phyloP scores from a whole-genome alignment of 2,888 invertebrate species.

The Acrobasis repandana region DNA sequence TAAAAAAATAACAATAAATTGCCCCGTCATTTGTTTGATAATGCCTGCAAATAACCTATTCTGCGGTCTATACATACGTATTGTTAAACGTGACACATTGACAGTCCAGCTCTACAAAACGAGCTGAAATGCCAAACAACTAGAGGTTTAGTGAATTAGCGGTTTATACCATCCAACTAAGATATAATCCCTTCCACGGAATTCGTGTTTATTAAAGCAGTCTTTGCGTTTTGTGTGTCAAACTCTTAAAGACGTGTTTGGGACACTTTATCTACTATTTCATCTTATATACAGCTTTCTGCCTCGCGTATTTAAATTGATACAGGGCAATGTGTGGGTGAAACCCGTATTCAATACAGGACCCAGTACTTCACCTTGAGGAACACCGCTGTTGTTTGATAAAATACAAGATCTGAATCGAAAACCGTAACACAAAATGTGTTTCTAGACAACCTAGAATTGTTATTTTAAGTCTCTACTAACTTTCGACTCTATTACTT shows the following conservation, averaged over 20 bases:
- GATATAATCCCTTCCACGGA: neutral
- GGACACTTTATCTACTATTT: neutral
- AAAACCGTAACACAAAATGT: conserved; percentile 25
- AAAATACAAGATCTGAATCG: conserved; percentile 34
- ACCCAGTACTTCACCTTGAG: conserved; percentile 29
- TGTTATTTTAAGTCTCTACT: neutral
- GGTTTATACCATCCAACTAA: no score
- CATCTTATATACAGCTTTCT: neutral
- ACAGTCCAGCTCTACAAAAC: no score
- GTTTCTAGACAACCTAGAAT: conserved; percentile 23
- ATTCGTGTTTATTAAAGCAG: neutral
- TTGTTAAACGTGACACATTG: no score
- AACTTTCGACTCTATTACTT: conserved; percentile 27
- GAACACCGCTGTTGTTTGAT: conserved; percentile 23
- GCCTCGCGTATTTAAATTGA: neutral
- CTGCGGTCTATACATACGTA: no score
- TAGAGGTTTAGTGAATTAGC: no score
- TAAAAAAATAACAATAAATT: no score
- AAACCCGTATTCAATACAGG: conserved; percentile 47
- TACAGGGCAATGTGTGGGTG: neutral
- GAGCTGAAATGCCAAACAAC: no score
- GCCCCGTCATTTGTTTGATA: no score
- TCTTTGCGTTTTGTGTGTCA: neutral
- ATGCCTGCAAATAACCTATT: no score
- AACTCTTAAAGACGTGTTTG: neutral